These are phyloP conservation scores for Perognathus longimembris DNA, from an alignment of 2,113 vertebrate genomes.

Conservation along the genomic window DNA sequence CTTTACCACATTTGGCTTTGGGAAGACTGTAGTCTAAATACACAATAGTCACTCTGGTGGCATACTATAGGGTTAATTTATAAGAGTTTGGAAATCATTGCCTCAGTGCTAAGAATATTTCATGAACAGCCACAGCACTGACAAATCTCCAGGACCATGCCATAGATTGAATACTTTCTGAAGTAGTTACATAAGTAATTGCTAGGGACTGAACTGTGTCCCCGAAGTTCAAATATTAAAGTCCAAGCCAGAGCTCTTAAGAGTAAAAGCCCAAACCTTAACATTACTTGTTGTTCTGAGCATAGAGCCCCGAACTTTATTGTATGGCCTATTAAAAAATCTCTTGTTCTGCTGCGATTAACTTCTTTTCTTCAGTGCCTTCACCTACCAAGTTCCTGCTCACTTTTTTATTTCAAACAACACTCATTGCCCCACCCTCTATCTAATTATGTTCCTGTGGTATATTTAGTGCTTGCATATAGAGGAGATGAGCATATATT, in stretches of 20 bases:
- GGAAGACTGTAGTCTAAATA: not conserved
- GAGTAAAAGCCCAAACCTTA: not conserved
- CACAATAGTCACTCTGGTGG: no score
- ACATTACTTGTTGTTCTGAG: not conserved
- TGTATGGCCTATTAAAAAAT: no score
- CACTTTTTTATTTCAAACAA: not conserved
- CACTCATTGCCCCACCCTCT: not conserved
- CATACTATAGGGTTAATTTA: not conserved
- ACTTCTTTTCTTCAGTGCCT: not conserved
- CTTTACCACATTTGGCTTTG: not conserved
- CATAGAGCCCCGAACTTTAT: fast-evolving
- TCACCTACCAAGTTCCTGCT: not conserved
- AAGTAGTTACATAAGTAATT: conserved; percentile 8
- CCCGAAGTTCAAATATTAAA: not conserved
- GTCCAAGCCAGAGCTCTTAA: not conserved
- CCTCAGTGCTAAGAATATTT: not conserved
- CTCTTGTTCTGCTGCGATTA: fast-evolving
- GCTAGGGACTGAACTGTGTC: not conserved
- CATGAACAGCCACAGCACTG: not conserved
- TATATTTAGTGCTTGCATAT: not conserved
- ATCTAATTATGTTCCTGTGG: not conserved
- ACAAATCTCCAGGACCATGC: not conserved
- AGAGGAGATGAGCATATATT: not conserved
- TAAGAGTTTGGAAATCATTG: not conserved
- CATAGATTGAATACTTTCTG: not conserved